phyloP scores from a whole-genome alignment of 2,113 vertebrate genomes.

The Vulpes ferrilata region DNA sequence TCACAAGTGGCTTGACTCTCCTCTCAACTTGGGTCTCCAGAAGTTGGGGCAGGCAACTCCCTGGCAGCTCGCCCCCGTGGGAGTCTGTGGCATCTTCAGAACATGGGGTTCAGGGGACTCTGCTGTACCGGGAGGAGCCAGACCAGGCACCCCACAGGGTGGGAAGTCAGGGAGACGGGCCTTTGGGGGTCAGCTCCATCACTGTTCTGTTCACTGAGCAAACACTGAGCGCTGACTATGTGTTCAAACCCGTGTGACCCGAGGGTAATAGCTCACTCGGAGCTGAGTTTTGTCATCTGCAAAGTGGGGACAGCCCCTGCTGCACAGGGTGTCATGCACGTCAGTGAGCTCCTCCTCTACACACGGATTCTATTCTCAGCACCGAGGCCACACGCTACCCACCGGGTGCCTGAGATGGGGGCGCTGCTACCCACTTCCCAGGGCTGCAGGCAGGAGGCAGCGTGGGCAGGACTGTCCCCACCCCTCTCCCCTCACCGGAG shows the following conservation, averaged over 20 bases:
- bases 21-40: slow-evolving; percentile 42
- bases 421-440: background rate
- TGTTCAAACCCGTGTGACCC: background rate
- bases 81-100: background rate
- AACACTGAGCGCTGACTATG: background rate
- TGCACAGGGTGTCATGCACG: background rate
- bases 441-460: background rate
- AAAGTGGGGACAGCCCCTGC: background rate
- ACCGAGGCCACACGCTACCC: background rate
- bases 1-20: slow-evolving; percentile 70
- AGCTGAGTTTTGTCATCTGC: background rate
- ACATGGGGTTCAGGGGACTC: background rate
- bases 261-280: background rate
- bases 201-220: background rate
- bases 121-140: background rate
- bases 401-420: background rate
- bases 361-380: background rate
- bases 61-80: background rate
- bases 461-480: background rate
- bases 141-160: background rate
- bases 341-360: background rate
- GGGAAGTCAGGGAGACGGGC: background rate
- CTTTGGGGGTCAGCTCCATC: background rate
- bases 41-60: background rate
- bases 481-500: background rate